phyloP scores from a whole-genome alignment of 2,797 vertebrate genomes.

The Catharus ustulatus region DNA sequence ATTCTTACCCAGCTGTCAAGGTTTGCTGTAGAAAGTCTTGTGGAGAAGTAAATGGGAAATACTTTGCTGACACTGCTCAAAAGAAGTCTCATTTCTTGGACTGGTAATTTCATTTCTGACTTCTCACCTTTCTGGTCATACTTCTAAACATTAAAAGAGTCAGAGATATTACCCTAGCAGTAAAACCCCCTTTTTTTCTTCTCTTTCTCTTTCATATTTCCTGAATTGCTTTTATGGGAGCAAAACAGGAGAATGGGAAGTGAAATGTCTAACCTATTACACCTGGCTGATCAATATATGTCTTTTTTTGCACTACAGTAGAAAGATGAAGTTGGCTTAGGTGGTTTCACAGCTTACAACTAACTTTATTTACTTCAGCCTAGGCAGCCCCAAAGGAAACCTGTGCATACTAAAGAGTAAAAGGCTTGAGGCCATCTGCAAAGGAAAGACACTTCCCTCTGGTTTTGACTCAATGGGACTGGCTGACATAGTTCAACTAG shows the following conservation, averaged over 20 bases:
- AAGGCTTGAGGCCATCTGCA: neutral
- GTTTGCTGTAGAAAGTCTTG: neutral
- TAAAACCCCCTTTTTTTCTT: neutral
- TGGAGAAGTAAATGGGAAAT: conserved; percentile 10
- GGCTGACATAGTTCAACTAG: neutral
- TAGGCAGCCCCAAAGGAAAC: neutral
- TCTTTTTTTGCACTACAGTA: neutral
- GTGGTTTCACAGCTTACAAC: neutral
- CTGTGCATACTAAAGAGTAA: neutral
- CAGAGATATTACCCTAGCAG: conserved; percentile 26
- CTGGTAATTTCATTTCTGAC: neutral
- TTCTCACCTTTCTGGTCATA: neutral
- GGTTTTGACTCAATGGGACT: neutral
- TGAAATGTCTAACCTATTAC: neutral
- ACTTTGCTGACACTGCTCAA: conserved; percentile 30
- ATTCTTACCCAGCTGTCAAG: neutral
- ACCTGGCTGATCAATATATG: conserved; percentile 9
- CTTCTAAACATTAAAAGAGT: neutral
- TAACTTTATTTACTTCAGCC: conserved; percentile 15
- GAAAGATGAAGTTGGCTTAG: conserved; percentile 7
- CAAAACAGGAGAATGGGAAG: neutral
- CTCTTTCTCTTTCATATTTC: conserved; percentile 14
- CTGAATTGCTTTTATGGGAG: conserved; percentile 20
- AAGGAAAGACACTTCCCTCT: neutral
- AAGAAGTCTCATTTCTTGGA: neutral